Conservation (phyloP, 1,140 invertebrate genomes). For the Myzus persicae region DNA sequence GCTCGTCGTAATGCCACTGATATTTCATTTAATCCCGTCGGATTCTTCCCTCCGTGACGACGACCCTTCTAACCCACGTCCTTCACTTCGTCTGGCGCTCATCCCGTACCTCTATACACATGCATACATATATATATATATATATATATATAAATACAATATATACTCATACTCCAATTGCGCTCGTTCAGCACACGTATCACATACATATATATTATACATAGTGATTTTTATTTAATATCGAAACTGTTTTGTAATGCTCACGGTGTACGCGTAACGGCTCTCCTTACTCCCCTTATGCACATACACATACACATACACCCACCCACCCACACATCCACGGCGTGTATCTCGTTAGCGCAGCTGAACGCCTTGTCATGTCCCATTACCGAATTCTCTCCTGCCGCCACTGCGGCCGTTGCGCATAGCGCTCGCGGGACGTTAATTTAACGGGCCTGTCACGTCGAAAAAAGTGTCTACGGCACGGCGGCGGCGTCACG, state of each 20-base stretch:
- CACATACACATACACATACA: neutral
- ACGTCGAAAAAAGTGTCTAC: constrained; percentile 50
- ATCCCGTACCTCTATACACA: too few species aligned
- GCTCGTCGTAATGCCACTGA: neutral
- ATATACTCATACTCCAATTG: neutral
- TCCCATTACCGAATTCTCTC: constrained; percentile 50
- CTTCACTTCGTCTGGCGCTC: neutral
- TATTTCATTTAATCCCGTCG: neutral
- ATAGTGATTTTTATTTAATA: constrained; percentile 47
- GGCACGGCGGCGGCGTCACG: constrained; percentile 36
- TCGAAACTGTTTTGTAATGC: constrained; percentile 54
- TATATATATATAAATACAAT: too few species aligned
- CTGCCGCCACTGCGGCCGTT: neutral
- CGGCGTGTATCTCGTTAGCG: constrained; percentile 55
- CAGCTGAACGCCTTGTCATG: constrained; percentile 53
- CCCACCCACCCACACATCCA: neutral
- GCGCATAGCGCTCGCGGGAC: neutral
- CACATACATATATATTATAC: neutral
- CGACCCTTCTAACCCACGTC: neutral
- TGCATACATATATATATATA: too few species aligned
- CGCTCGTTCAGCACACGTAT: constrained; percentile 35
- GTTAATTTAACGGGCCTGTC: constrained; percentile 53
- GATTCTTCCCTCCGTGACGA: neutral
- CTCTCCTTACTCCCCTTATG: neutral
- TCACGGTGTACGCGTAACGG: constrained; percentile 13